A percentile compares a stretch with the other conserved stretches of the same genome.
Evolutionary conservation across 2,888 invertebrate genomes (phyloP).

Genomic region (Lasius platythorax): DNA sequence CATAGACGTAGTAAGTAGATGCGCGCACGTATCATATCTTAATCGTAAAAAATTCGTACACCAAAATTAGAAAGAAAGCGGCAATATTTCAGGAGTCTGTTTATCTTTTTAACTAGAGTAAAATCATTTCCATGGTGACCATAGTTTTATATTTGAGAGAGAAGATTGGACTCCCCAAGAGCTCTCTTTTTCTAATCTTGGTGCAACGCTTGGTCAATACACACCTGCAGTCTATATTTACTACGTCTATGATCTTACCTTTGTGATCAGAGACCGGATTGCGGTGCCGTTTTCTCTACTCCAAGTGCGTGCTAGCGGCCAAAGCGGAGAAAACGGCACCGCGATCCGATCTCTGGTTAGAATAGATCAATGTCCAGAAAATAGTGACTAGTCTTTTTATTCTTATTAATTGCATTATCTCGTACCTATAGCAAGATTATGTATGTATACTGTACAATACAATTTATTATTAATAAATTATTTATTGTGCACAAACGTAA

Average conservation of each 20-base stretch:
- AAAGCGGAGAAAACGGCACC: too few species aligned
- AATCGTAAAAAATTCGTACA: not conserved
- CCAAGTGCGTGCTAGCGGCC: too few species aligned
- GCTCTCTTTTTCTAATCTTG: not conserved
- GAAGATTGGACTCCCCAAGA: not conserved
- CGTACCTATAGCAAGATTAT: not conserved
- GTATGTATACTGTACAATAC: conserved; percentile 50
- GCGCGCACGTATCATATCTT: not conserved
- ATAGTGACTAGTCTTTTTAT: conserved; percentile 20
- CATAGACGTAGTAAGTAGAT: not conserved
- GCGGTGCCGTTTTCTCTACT: too few species aligned
- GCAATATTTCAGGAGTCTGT: not conserved
- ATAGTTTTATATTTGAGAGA: not conserved
- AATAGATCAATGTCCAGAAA: conserved; percentile 41
- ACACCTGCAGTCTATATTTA: not conserved
- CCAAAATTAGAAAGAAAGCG: not conserved
- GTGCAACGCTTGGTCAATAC: not conserved
- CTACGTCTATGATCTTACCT: not conserved
- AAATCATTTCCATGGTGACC: not conserved
- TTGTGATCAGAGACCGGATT: conserved; percentile 4
- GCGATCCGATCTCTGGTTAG: not conserved
- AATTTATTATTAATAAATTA: conserved; percentile 45
- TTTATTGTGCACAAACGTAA: conserved; percentile 51
- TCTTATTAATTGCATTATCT: conserved; percentile 40
- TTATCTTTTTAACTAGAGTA: not conserved